phyloP scores from a whole-genome alignment of 2,113 vertebrate species.

The Leptodactylus fuscus region DNA sequence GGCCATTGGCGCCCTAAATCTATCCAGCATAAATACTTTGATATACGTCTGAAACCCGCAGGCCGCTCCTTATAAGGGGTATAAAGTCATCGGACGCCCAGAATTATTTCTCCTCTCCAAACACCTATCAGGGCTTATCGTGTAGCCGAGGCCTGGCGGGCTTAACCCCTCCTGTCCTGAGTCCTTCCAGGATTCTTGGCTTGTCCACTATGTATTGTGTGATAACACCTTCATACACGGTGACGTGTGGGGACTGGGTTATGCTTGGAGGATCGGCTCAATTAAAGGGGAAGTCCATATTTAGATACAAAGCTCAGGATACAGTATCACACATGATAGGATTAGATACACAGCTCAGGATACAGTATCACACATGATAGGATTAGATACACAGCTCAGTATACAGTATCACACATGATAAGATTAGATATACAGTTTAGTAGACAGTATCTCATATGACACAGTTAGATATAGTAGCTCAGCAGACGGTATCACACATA shows the following conservation, averaged over 20 bases:
- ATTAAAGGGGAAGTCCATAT: not conserved
- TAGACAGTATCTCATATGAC: not conserved
- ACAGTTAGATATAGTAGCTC: not conserved
- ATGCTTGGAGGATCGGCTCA: not conserved
- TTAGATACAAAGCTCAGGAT: not conserved
- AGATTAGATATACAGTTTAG: not conserved
- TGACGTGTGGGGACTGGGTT: too few relatives aligned
- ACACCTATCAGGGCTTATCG: not conserved
- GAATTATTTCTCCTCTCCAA: slow-evolving; percentile 7
- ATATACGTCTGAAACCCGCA: too few relatives aligned
- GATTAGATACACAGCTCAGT: not conserved
- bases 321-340: not conserved
- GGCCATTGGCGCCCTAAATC: too few relatives aligned
- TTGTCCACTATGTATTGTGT: not conserved
- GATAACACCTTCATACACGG: not conserved
- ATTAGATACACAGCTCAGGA: not conserved
- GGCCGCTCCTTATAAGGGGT: slow-evolving; percentile 15
- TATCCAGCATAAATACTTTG: too few relatives aligned
- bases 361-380: not conserved
- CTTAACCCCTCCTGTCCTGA: not conserved
- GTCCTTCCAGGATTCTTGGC: too few relatives aligned
- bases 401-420: not conserved
- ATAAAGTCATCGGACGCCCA: not conserved
- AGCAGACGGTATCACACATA: not conserved
- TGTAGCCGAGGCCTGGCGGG: not conserved